phyloP scores from a whole-genome alignment of 2,113 vertebrate genomes.

The Gobius niger region DNA sequence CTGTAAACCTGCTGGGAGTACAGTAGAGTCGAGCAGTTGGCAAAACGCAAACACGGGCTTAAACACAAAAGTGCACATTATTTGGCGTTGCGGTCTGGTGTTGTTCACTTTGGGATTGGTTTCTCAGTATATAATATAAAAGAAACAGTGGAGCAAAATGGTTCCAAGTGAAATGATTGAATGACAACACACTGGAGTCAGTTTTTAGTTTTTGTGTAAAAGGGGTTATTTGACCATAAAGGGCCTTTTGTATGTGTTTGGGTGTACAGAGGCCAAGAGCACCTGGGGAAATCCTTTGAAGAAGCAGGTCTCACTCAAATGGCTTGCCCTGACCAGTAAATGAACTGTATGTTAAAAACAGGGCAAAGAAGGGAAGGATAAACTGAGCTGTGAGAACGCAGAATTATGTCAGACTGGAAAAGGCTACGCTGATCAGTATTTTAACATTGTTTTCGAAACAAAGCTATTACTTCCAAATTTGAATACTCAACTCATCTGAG shows the following conservation, averaged over 20 bases:
- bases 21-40: neutral
- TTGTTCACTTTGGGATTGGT: too few relatives aligned
- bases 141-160: too few relatives aligned
- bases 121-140: too few relatives aligned
- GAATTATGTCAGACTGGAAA: too few relatives aligned
- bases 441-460: too few relatives aligned
- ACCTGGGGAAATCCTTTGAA: neutral
- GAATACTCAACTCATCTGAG: conserved; percentile 3
- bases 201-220: neutral
- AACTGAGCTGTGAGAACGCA: too few relatives aligned
- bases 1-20: conserved; percentile 1
- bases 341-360: neutral
- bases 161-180: too few relatives aligned
- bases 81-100: too few relatives aligned
- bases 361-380: too few relatives aligned
- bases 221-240: neutral
- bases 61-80: too few relatives aligned
- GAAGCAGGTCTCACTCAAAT: neutral
- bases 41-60: neutral
- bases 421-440: too few relatives aligned
- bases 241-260: neutral
- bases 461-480: neutral
- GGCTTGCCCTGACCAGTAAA: neutral
- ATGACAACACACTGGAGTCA: neutral
- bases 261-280: neutral